Evolutionary conservation across 2,888 invertebrate species (phyloP), one percentile per base, ranked within the genome.

Genomic region (Synanthedon andrenaeformis): DNA sequence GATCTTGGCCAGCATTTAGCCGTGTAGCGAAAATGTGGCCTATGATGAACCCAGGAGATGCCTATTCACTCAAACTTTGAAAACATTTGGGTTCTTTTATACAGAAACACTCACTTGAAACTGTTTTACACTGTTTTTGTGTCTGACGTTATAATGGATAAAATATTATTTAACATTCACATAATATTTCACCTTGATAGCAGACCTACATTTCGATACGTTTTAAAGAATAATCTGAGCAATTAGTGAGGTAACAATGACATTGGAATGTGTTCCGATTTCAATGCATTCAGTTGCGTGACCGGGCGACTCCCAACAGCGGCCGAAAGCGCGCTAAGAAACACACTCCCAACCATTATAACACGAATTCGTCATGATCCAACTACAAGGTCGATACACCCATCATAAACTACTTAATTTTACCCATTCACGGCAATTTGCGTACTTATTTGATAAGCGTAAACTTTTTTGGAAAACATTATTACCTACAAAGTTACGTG

Each of bases 361-460:
- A 65, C 71, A 69, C 59, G 53, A 62, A 74, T 74, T 68, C 69
- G 68, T 71, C 68, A 71, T 66, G 69, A 66, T 42, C 28, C 52
- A 55, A 57, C 54, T 12, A 53, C 67, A 77, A 76, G 75, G 76
- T 74, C 67, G 62, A 54, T 68, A 64, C 62, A 65, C 67, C 59
- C 64, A 67, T 67, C 59, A 13, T 35, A n/a, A 49, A 42, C 13
- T 42, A 42, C 42, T 42, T 42, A 42, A 42, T 45, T 45, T 45
- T 45, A 5, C 45, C 14, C 13, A 45, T 14, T 45, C 45, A 45
- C 12, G 12, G 5, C 13, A 45, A 45, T 45, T 45, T 14, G 45
- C 14, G 45, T 8, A 13, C 45, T n/a, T 8, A 3, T 45, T 45
- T 45, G n/a, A 35, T 10, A 35, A 10, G 35, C 35, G 35, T 35